Base-by-base conservation (phyloP, 1,140 invertebrate genomes). In the Cepaea nemoralis region DNA sequence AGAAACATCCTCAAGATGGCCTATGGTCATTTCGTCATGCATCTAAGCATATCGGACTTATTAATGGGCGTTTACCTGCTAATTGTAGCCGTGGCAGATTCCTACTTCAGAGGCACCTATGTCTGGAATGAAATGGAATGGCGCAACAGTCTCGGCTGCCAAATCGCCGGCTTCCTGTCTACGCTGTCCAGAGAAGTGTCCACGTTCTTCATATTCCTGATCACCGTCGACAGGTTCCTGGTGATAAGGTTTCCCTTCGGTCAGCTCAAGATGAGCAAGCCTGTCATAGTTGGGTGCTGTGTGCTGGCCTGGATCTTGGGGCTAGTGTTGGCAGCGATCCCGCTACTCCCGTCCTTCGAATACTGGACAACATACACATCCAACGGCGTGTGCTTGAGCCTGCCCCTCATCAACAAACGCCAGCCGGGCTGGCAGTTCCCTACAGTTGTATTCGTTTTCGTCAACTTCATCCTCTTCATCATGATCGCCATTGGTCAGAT, bases 41-140 rank as follows among this genome's bases (percentile, higher is more conserved):
- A 87, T 82, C 79, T 90, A n/a, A 83, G 83, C n/a, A 37, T 85
- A 1, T 84, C 88, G 0, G 88, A 89, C 66, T 82, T 89, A 27
- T 73, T 87, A 0, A 90, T 90, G 89, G 89, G 88, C 16, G 70
- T 89, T 0, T 90, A 90, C 76, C 39, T 90, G 55, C 33, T 88
- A 1, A 87, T 87, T 24, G 86, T 90, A 33, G 89, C 86, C 12
- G 74, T 80, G 8, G 86, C 87, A 10, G 89, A 89, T 77, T 73
- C 69, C 6, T n/a, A 79, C n/a, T 90, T 85, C 66, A 76, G 87
- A 40, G 87, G 86, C 12, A 33, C 59, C 37, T 89, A 89, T 77
- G 80, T 86, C 12, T 83, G 80, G 75, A 81, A 86, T 74, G 86
- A 87, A 27, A 42, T 78, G 0, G 24, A 40, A 1, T 89, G 89